Evolutionary conservation across 2,888 invertebrate species (phyloP).

Genomic region (Philhelius pedissequus): DNA sequence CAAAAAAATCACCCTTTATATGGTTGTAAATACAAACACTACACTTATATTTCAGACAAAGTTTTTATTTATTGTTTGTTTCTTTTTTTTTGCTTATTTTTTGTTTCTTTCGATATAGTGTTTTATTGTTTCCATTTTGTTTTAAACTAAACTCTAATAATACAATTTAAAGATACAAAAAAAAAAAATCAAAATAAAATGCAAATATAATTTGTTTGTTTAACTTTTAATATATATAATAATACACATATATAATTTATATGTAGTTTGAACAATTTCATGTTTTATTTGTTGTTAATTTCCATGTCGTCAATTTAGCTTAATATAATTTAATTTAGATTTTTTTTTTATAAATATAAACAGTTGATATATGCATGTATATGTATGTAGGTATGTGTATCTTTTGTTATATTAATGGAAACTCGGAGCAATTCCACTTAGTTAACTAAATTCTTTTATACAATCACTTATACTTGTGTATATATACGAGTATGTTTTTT

Average conservation of each 20-base stretch:
- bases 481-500: constrained; percentile 36
- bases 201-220: constrained; percentile 38
- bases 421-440: constrained; percentile 46
- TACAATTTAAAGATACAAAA: constrained; percentile 59
- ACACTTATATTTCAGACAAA: constrained; percentile 41
- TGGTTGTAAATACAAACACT: neutral
- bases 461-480: constrained; percentile 42
- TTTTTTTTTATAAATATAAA: constrained; percentile 55
- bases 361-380: constrained; percentile 39
- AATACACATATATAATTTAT: neutral
- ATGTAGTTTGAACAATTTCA: constrained; percentile 22
- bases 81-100: neutral
- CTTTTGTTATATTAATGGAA: constrained; percentile 22
- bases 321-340: neutral
- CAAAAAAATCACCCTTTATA: too few relatives aligned
- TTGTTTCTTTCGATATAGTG: constrained; percentile 36
- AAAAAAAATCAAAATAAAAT: constrained; percentile 48
- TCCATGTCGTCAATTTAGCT: neutral
- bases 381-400: neutral
- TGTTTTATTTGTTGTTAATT: neutral
- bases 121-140: constrained; percentile 44
- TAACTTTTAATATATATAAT: neutral
- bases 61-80: constrained; percentile 40
- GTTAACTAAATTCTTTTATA: constrained; percentile 48
- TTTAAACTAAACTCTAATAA: constrained; percentile 61